Evolutionary conservation across 2,888 invertebrate genomes (phyloP), one percentile per base, ranked within the genome.

Genomic region (Euproctis similis): DNA sequence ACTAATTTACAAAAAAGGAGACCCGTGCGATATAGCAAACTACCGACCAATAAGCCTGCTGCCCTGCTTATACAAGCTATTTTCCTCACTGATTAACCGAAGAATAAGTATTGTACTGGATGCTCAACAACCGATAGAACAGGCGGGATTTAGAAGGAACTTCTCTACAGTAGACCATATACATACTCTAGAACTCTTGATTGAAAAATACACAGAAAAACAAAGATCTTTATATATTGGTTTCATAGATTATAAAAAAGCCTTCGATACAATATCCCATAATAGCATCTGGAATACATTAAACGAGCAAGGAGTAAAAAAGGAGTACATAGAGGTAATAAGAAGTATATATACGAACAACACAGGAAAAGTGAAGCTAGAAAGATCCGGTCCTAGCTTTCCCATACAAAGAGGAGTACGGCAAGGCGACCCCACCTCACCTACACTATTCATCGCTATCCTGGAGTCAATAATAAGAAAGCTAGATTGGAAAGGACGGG

Each of bases 401-500:
- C 9, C 20, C 9, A 20, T 20, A 8, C n/a, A n/a, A 2, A 20
- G 9, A 20, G 20, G 20, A 20, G 20, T 20, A 3, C 3, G 20
- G 3, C 20, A 20, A 9, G 9, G 20, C 6, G 20, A 20, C n/a
- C 20, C 8, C 2, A 20, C 20, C 9, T 20, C 9, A 9, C 20
- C 9, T 3, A n/a, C n/a, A n/a, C 9, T 35, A 21, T 42, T 37
- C 17, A 39, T 39, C 26, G 20, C 42, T 7, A 27, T 37, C 16
- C 31, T 36, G 13, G 34, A 43, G 23, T 23, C 27, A 17, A 30
- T 34, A 16, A 14, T 12, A 19, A 28, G 12, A n/a, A 12, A 18
- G 66, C 61, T 8, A 48, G 38, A 5, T 24, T 23, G 29, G 23
- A 21, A 21, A 21, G 21, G 21, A 9, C 8, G 8, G 21, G 21